Conservation (phyloP, 2,888 invertebrate species). For the Papilio gigon region DNA sequence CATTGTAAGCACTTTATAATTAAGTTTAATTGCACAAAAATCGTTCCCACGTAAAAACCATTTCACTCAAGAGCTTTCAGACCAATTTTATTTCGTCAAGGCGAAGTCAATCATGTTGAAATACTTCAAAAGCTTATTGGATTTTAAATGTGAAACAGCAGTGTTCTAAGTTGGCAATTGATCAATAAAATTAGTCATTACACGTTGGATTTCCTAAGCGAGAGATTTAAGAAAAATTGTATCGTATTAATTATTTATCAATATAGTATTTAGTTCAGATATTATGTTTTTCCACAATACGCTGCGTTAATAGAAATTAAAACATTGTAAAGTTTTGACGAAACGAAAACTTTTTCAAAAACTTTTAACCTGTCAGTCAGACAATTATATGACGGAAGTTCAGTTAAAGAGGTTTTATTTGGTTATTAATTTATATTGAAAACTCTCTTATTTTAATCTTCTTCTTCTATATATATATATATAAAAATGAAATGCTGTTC, state of each 20-base stretch:
- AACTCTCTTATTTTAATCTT: not conserved
- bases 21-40: slow-evolving; percentile 78
- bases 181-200: slow-evolving; percentile 24
- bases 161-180: slow-evolving; percentile 26
- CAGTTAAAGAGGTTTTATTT: slow-evolving; percentile 6
- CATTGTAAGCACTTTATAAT: slow-evolving; percentile 72
- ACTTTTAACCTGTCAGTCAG: slow-evolving; percentile 34
- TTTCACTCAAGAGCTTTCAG: slow-evolving; percentile 83
- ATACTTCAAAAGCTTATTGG: slow-evolving; percentile 44
- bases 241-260: not conserved
- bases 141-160: slow-evolving; percentile 17
- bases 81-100: slow-evolving; percentile 68
- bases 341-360: slow-evolving; percentile 36
- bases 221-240: slow-evolving; percentile 1
- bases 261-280: slow-evolving; percentile 2
- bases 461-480: not conserved
- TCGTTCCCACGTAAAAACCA: slow-evolving; percentile 84
- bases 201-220: not conserved
- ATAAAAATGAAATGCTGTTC: not conserved
- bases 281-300: slow-evolving; percentile 1
- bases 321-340: slow-evolving; percentile 33
- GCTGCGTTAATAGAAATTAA: slow-evolving; percentile 9
- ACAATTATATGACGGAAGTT: slow-evolving; percentile 23
- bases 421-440: not conserved
- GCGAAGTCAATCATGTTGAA: slow-evolving; percentile 49